Base-by-base conservation (phyloP, 2,113 vertebrate species). In the Apteryx owenii region DNA sequence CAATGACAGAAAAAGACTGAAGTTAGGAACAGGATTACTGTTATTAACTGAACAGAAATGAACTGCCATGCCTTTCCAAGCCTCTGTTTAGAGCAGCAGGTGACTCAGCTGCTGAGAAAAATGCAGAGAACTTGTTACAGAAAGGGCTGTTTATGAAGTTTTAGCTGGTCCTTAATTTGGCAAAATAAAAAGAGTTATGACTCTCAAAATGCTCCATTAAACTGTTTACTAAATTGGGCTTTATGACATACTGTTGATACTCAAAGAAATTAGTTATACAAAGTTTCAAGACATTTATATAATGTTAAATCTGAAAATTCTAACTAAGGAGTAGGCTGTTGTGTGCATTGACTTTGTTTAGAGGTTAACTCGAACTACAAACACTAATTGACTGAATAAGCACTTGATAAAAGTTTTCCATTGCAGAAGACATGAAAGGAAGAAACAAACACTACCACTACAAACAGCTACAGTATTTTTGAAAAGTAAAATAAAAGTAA, bases 61-160 rank as follows among this genome's bases (percentile, higher is more conserved):
- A 85, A 81, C 26, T 44, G 31, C 9, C 64, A 9, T 40, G 48
- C 50, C 51, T 50, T 53, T 54, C 53, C 12, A 85, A 73, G 54
- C 25, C 38, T 42, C 25, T 88, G 25, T 85, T 91, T 78, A 87
- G 48, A 96, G 25, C 93, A 93, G 85, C 82, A 91, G 91, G 85
- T 61, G 56, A 69, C n/a, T 36, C 14, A 33, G 33, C 79, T 90
- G 54, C 68, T 38, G 23, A 19, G 60, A 62, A 90, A 60, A 93
- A 95, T 23, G 9, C 11, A 94, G 53, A 85, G 7, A 81, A 89
- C 13, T 10, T 69, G 11, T 26, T 54, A 48, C 12, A 84, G n/a
- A 86, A 96, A 58, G 7, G 12, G 33, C 5, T 85, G 29, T 48
- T 90, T 65, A 56, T 31, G 20, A 79, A 71, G 22, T 75, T 95